Percentiles rank a stretch among this genome's conserved stretches.
Evolutionary conservation across 1,140 invertebrate genomes (phyloP).

Genomic region (Tetramorium alpestre): DNA sequence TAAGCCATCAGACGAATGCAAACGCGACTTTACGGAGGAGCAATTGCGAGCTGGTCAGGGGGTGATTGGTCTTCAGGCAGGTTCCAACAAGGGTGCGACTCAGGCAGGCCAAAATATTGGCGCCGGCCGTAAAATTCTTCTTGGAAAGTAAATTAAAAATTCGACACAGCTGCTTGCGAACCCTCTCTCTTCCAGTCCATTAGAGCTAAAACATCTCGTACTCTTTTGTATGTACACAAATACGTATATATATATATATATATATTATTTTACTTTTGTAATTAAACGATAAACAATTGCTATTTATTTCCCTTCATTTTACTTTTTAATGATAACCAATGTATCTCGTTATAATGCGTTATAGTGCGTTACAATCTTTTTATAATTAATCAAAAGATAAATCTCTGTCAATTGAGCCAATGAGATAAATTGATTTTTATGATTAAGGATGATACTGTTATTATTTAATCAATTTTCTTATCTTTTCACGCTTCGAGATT

Average conservation of each 20-base stretch:
- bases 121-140: constrained; percentile 93
- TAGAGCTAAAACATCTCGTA: constrained; percentile 57
- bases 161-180: constrained; percentile 15
- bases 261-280: constrained; percentile 80
- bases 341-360: neutral
- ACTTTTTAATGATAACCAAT: neutral
- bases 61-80: constrained; percentile 96
- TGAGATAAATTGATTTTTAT: constrained; percentile 43
- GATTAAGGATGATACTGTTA: constrained; percentile 1
- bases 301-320: constrained; percentile 29
- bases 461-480: constrained; percentile 33
- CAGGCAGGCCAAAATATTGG: constrained; percentile 96
- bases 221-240: constrained; percentile 75
- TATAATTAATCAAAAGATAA: constrained; percentile 6
- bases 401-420: neutral
- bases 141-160: constrained; percentile 89
- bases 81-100: constrained; percentile 95
- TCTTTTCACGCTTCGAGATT: constrained; percentile 1
- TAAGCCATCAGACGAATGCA: constrained; percentile 94
- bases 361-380: neutral
- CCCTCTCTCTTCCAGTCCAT: constrained; percentile 66
- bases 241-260: constrained; percentile 68
- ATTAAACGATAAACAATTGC: constrained; percentile 74
- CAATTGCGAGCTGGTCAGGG: constrained; percentile 93
- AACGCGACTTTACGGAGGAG: constrained; percentile 95